Conservation (phyloP, 1,140 invertebrate genomes). For the Heliothis subflexa region DNA sequence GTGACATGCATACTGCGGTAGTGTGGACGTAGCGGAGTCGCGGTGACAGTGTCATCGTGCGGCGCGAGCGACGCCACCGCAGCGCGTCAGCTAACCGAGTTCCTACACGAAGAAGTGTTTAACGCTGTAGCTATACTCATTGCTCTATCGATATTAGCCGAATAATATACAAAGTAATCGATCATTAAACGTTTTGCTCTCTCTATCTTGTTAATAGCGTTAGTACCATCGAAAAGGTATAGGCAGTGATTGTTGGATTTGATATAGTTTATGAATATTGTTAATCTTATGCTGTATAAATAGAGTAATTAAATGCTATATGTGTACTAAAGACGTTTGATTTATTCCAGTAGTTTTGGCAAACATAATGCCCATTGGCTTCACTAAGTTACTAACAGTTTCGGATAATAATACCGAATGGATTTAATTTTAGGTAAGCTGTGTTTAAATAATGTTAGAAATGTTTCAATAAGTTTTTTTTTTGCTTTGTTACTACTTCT, state of each 20-base stretch:
- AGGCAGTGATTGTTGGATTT: slow-evolving; percentile 86
- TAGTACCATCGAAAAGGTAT: slow-evolving; percentile 83
- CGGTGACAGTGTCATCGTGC: slow-evolving; percentile 11
- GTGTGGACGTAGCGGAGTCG: not conserved
- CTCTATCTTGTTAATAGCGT: slow-evolving; percentile 79
- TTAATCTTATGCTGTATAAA: slow-evolving; percentile 86
- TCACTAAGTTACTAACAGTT: slow-evolving; percentile 58
- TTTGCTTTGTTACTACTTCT: not conserved
- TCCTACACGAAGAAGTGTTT: slow-evolving; percentile 70
- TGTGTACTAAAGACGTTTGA: slow-evolving; percentile 81
- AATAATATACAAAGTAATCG: slow-evolving; percentile 64
- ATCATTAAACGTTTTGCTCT: slow-evolving; percentile 80
- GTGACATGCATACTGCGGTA: not conserved
- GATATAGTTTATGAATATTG: slow-evolving; percentile 86
- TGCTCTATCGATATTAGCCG: slow-evolving; percentile 66
- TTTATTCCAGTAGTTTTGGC: slow-evolving; percentile 72
- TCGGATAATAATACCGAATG: slow-evolving; percentile 61
- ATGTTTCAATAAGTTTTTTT: slow-evolving; percentile 72
- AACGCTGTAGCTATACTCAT: slow-evolving; percentile 63
- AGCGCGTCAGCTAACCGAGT: slow-evolving; percentile 65
- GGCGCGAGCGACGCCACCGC: not conserved
- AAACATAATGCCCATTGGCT: slow-evolving; percentile 57
- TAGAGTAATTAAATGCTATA: slow-evolving; percentile 86
- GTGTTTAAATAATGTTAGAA: slow-evolving; percentile 62
- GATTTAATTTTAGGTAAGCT: slow-evolving; percentile 77